phyloP scores from a whole-genome alignment of 2,797 vertebrate species.

The Merluccius polli region DNA sequence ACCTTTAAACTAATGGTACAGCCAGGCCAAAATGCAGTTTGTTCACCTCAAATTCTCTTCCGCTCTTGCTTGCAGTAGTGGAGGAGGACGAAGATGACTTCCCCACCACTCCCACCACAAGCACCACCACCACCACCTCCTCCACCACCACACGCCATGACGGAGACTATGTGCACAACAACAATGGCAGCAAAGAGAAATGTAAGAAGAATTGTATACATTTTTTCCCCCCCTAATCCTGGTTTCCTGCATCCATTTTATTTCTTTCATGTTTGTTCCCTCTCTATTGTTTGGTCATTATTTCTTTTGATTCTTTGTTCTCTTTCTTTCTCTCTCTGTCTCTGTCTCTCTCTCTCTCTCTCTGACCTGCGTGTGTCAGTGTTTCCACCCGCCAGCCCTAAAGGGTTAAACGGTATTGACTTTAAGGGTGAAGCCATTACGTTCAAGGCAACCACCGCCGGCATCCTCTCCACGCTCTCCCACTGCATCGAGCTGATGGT shows the following conservation, averaged over 20 bases:
- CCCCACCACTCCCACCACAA: conserved; percentile 69
- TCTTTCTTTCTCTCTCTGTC: too few relatives aligned
- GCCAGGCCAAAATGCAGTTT: neutral
- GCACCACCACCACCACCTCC: conserved; percentile 43
- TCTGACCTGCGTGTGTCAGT: conserved; percentile 46
- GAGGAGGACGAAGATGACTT: conserved; percentile 96
- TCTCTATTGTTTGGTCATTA: neutral
- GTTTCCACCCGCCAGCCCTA: conserved; percentile 81
- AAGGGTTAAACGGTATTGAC: conserved; percentile 90
- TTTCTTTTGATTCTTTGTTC: neutral
- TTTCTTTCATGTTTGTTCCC: neutral
- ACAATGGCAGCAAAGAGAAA: conserved; percentile 92
- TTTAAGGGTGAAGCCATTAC: conserved; percentile 99
- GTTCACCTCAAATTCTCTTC: neutral
- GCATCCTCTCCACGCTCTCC: conserved; percentile 92
- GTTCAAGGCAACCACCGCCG: conserved; percentile 96
- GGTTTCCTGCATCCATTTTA: neutral
- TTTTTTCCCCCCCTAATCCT: neutral
- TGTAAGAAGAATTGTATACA: conserved; percentile 67
- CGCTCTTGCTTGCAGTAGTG: conserved; percentile 67
- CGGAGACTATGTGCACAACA: conserved; percentile 86
- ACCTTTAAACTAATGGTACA: neutral
- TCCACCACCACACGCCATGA: conserved; percentile 77
- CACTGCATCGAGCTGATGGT: conserved; percentile 97
- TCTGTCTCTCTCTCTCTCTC: neutral